Evolutionary conservation across 1,140 invertebrate species (phyloP), one percentile per base, ranked within the genome.

Genomic region (Diabrotica virgifera): DNA sequence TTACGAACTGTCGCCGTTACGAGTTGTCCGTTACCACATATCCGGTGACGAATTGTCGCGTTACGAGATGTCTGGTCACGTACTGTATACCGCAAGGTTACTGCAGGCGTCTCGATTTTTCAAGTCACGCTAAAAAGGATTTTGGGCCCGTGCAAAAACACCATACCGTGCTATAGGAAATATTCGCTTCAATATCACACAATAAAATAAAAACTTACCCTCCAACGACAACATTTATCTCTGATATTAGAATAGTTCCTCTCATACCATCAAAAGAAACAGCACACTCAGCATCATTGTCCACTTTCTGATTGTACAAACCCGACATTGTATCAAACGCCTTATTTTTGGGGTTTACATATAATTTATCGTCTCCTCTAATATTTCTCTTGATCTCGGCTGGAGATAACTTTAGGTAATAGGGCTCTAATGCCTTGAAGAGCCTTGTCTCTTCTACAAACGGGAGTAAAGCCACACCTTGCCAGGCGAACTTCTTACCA

Each of bases 401-500:
- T 50, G 85, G 81, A 0, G 94, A 92, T 37, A 99, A 80, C 59
- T 86, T 80, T 1, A 85, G 78, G 74, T 97, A 96, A 71, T 91
- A 93, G 5, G 87, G 86, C 67, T 88, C 82, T 13, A 99, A 80
- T 2, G 96, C 94, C 72, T 90, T 90, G 74, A 97, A 92, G 14
- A 99, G 83, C 66, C 97, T 82, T 53, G 85, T 85, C 81, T 99
- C 97, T 76, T 99, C 96, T 0, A 99, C 97, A 83, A 99, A 99
- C 38, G 98, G 98, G 57, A 99, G 80, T 8, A 99, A 79, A 5
- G 97, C 97, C 8, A 99, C 97, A 63, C 97, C 97, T 84, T 99
- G 97, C 97, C 97, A 99, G 58, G 97, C 97, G 82, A 94, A 99
- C 80, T 98, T 99, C 80, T 99, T 99, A 12, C 98, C 98, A 83